Evolutionary conservation across 2,797 vertebrate species (phyloP).

Genomic region (Pangasius djambal): DNA sequence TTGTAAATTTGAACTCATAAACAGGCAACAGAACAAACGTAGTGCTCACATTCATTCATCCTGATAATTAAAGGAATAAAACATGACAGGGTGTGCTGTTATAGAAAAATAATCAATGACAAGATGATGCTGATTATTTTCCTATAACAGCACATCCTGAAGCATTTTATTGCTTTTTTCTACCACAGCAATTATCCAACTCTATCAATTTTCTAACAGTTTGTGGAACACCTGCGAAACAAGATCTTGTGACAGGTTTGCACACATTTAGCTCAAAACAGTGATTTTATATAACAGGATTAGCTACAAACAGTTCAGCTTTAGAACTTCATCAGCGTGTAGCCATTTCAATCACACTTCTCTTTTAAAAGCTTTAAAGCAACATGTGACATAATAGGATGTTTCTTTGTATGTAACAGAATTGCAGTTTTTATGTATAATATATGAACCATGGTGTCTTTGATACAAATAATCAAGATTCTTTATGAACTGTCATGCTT

Average conservation of each 20-base stretch:
- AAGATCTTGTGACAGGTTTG: neutral
- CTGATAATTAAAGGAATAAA: neutral
- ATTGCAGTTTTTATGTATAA: neutral
- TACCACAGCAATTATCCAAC: neutral
- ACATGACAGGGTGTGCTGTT: neutral
- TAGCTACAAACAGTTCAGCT: neutral
- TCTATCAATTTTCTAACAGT: neutral
- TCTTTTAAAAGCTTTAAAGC: neutral
- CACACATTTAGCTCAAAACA: neutral
- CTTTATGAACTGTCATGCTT: neutral
- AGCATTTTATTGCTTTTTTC: neutral
- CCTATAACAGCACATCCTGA: neutral
- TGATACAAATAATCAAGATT: neutral
- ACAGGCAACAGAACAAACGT: neutral
- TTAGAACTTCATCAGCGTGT: neutral
- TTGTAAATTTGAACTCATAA: neutral
- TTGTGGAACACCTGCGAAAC: neutral
- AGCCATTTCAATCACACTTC: neutral
- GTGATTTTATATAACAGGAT: neutral
- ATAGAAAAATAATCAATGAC: neutral
- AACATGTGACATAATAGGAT: neutral
- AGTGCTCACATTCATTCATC: slow-evolving; percentile 6
- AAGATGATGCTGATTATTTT: neutral
- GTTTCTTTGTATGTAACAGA: neutral
- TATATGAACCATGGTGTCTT: neutral